Percentiles rank a stretch among this genome's conserved stretches.
phyloP scores from a whole-genome alignment of 2,113 vertebrate species.

The Tragulus kanchil region DNA sequence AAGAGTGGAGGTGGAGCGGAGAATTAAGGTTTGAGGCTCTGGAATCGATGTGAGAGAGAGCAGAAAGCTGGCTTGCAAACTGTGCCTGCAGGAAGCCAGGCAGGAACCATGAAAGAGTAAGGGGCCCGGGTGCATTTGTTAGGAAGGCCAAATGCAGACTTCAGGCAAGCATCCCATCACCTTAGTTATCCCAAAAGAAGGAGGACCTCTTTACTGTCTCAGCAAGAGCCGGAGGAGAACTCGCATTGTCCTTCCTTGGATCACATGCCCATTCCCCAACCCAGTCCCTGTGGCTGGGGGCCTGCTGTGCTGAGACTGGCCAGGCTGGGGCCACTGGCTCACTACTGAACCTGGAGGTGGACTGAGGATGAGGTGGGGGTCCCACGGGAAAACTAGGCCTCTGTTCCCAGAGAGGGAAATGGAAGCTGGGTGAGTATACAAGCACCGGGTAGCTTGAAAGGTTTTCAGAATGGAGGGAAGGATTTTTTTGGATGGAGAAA shows the following conservation, averaged over 20 bases:
- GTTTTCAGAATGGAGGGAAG: background rate
- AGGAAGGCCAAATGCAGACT: background rate
- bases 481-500: background rate
- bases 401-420: background rate
- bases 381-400: background rate
- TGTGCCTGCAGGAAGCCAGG: background rate
- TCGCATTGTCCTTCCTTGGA: background rate
- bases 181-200: background rate
- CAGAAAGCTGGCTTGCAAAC: background rate
- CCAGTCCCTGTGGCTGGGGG: background rate
- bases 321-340: background rate
- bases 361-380: background rate
- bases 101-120: background rate
- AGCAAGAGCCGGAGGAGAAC: background rate
- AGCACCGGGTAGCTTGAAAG: background rate
- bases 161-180: background rate
- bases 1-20: background rate
- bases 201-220: background rate
- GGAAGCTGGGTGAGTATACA: background rate
- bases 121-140: background rate
- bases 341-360: background rate
- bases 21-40: background rate
- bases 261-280: too few relatives aligned
- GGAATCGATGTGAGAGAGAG: background rate
- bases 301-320: background rate